Percentiles rank a stretch among this genome's conserved stretches.
Conservation (phyloP, 2,797 vertebrate genomes). For the Pseudochromis fuscus region DNA sequence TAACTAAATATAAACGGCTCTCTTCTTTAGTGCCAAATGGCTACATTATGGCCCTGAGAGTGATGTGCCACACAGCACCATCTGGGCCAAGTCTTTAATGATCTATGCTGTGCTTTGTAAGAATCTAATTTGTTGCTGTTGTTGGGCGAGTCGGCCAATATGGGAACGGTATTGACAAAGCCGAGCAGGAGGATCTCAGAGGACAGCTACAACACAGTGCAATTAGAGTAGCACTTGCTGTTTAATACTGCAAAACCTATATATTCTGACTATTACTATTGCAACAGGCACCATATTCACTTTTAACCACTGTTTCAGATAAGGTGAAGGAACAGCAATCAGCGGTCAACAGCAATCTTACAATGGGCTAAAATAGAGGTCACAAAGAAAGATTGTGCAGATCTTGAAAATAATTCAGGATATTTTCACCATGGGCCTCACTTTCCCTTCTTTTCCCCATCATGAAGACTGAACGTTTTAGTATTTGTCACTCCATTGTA, state of each 20-base stretch:
- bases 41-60: constrained; percentile 25
- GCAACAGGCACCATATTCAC: neutral
- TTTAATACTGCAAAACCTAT: constrained; percentile 28
- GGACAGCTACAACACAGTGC: constrained; percentile 25
- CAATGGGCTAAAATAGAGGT: constrained; percentile 7
- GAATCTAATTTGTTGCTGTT: constrained; percentile 67
- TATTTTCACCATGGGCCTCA: neutral
- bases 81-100: constrained; percentile 52
- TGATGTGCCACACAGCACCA: constrained; percentile 14
- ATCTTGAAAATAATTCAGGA: constrained; percentile 6
- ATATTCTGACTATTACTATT: neutral
- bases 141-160: constrained; percentile 46
- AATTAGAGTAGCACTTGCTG: constrained; percentile 26
- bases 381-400: neutral
- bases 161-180: constrained; percentile 60
- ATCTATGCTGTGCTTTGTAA: constrained; percentile 53
- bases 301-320: neutral
- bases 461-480: constrained; percentile 18
- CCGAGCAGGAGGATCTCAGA: constrained; percentile 35
- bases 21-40: constrained; percentile 22
- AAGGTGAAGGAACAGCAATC: neutral
- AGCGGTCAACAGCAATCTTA: neutral
- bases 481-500: constrained; percentile 29
- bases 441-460: constrained; percentile 2
- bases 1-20: constrained; percentile 8